Base-by-base conservation (phyloP, 2,888 invertebrate species). In the Leuctra nigra region DNA sequence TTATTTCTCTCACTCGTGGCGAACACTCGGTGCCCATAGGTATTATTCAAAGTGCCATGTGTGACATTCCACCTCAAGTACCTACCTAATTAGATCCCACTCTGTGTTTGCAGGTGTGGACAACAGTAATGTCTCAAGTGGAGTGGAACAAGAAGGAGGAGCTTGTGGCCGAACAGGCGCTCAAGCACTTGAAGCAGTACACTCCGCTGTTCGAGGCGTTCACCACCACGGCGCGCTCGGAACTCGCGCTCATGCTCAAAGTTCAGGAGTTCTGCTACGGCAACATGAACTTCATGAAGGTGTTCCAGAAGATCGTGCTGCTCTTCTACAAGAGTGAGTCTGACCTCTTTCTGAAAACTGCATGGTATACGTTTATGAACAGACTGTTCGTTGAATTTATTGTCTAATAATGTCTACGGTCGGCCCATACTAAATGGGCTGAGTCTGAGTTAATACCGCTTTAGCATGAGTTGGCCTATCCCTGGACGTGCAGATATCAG, bases 61-160 rank as follows among this genome's bases (percentile, higher is more conserved):
- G n/a, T n/a, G n/a, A n/a, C n/a, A n/a, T n/a, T n/a, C n/a, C n/a
- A n/a, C n/a, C n/a, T n/a, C n/a, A n/a, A n/a, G n/a, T n/a, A n/a
- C n/a, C n/a, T n/a, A n/a, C n/a, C n/a, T n/a, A n/a, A n/a, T 47
- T 47, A 47, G 7, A 11, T n/a, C 18, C 67, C 47, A 52, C 16
- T 56, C 48, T 47, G 55, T 50, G 55, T 56, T 58, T 62, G 1
- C 58, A 91, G 91, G 83, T 95, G 67, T 97, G 96, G 96, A 86
- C 84, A 64, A 91, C 92, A 63, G 84, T 97, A 66, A 97, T 97
- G 96, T 85, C 87, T 54, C 86, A 91, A 67, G 91, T 92, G 59
- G 96, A 97, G 75, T 97, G 96, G 97, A 97, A 95, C 75, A 97
- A 97, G 75, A 97, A 97, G 72, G 97, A 97, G 67, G 97, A 97